A percentile compares a stretch with the other conserved stretches of the same genome.
Evolutionary conservation across 2,888 invertebrate genomes (phyloP).

Genomic region (Dexiosoma caninum): DNA sequence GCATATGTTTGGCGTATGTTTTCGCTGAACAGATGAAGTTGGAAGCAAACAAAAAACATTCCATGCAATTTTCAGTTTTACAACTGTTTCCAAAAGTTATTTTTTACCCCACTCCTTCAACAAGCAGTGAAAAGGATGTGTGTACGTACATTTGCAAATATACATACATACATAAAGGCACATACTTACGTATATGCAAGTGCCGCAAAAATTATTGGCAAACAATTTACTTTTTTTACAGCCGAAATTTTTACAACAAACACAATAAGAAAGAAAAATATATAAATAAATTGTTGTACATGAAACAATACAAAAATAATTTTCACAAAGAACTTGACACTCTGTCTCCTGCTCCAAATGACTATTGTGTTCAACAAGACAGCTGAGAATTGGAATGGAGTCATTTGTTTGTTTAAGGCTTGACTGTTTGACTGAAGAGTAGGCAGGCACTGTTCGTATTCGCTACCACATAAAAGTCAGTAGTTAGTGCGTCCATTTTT

Average conservation of each 20-base stretch:
- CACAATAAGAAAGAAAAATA: not conserved
- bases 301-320: constrained; percentile 61
- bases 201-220: constrained; percentile 57
- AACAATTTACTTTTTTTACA: constrained; percentile 33
- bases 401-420: constrained; percentile 47
- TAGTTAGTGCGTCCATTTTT: constrained; percentile 16
- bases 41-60: constrained; percentile 32
- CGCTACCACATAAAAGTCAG: not conserved
- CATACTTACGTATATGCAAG: not conserved
- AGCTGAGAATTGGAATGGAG: constrained; percentile 41
- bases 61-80: constrained; percentile 61
- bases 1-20: constrained; percentile 60
- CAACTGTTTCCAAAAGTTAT: constrained; percentile 60
- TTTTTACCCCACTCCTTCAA: not conserved
- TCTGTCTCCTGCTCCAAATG: constrained; percentile 33
- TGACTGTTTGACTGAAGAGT: constrained; percentile 14
- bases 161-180: not conserved
- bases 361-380: not conserved
- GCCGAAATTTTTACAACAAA: constrained; percentile 44
- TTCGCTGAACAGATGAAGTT: constrained; percentile 33
- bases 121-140: not conserved
- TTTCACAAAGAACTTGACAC: constrained; percentile 59
- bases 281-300: constrained; percentile 25
- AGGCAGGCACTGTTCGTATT: not conserved
- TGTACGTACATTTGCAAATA: not conserved